phyloP scores from a whole-genome alignment of 2,888 invertebrate genomes.

The Mimumesa dahlbomi region DNA sequence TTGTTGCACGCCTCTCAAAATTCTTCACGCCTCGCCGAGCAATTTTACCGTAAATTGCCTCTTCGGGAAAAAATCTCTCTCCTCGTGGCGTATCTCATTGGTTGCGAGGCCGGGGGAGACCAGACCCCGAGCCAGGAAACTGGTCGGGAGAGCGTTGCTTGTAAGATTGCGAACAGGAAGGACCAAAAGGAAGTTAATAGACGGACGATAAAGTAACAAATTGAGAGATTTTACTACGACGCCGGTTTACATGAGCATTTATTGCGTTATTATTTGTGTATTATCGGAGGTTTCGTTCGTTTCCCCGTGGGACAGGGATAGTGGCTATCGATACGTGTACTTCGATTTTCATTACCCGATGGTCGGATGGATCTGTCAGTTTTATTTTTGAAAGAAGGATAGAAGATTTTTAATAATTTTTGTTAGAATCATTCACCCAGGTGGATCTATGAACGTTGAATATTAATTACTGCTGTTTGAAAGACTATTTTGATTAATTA shows the following conservation, averaged over 20 bases:
- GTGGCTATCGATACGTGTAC: too few relatives aligned
- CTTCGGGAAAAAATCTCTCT: conserved; percentile 65
- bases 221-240: conserved; percentile 54
- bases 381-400: background rate
- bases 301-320: background rate
- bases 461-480: conserved; percentile 49
- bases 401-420: conserved; percentile 20
- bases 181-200: conserved; percentile 53
- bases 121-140: conserved; percentile 42
- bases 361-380: too few relatives aligned
- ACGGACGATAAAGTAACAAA: conserved; percentile 54
- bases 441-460: conserved; percentile 43
- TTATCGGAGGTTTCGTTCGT: background rate
- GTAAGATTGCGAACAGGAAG: conserved; percentile 56
- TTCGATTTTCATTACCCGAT: background rate
- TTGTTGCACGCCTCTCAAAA: conserved; percentile 77
- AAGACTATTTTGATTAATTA: conserved; percentile 48
- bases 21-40: conserved; percentile 74
- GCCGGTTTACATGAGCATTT: conserved; percentile 2
- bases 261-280: conserved; percentile 29
- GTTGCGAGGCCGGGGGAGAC: conserved; percentile 51
- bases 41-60: conserved; percentile 75
- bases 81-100: conserved; percentile 66
- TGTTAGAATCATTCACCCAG: conserved; percentile 36
- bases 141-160: conserved; percentile 44